Conservation (phyloP, 2,113 vertebrate species). For the Larimichthys polyactis region DNA sequence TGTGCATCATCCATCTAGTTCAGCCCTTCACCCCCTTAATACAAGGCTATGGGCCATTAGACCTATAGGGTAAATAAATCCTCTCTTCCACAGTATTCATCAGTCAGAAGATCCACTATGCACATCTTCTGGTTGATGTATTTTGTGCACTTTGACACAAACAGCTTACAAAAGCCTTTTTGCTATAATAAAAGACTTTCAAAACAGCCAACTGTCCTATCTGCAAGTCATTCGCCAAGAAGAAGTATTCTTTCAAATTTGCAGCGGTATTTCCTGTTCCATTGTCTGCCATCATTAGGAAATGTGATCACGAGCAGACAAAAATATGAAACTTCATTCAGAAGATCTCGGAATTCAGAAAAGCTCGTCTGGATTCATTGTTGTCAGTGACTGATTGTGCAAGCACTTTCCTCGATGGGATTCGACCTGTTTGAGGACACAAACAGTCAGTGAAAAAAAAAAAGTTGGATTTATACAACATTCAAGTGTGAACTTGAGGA, state of each 20-base stretch:
- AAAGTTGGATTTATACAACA: conserved; percentile 11
- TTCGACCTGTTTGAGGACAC: conserved; percentile 2
- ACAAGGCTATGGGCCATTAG: conserved; percentile 17
- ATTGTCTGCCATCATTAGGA: conserved; percentile 22
- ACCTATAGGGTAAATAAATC: conserved; percentile 40
- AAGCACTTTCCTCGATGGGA: conserved; percentile 26
- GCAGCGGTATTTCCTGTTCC: conserved; percentile 28
- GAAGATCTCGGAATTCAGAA: conserved; percentile 21
- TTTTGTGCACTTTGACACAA: not conserved
- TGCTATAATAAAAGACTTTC: not conserved
- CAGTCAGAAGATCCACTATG: not conserved
- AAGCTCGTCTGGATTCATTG: conserved; percentile 20
- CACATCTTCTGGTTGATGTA: not conserved
- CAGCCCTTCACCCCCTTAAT: conserved; percentile 1
- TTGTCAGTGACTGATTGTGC: conserved; percentile 16
- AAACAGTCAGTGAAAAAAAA: not conserved
- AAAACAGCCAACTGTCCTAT: not conserved
- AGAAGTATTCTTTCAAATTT: not conserved
- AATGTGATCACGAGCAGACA: conserved; percentile 29
- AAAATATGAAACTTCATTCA: conserved; percentile 27
- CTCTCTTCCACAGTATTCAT: not conserved
- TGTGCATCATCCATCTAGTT: conserved; percentile 28
- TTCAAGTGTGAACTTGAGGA: conserved; percentile 25
- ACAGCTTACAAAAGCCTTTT: not conserved
- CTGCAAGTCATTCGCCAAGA: not conserved